phyloP scores from a whole-genome alignment of 2,888 invertebrate species.

The Pogonocherus hispidulus region DNA sequence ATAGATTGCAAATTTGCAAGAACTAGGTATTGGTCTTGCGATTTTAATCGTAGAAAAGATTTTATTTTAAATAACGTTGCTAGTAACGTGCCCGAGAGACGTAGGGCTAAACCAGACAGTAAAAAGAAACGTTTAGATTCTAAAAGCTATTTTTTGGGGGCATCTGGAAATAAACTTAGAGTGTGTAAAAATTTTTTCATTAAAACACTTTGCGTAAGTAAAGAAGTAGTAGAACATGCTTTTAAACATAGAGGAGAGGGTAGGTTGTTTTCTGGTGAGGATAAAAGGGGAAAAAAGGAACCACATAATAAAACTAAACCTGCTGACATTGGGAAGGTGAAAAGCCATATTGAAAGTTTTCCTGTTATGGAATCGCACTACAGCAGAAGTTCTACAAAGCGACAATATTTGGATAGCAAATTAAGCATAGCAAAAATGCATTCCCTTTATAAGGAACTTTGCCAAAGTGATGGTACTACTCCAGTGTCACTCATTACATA shows the following conservation, averaged over 20 bases:
- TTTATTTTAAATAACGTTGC: slow-evolving; percentile 39
- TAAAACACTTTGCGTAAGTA: slow-evolving; percentile 32
- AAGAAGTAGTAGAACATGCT: slow-evolving; percentile 44
- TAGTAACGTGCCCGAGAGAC: slow-evolving; percentile 36
- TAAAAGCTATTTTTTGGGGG: neutral
- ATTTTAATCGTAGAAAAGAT: slow-evolving; percentile 42
- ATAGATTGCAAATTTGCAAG: slow-evolving; percentile 20
- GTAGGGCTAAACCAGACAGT: slow-evolving; percentile 24
- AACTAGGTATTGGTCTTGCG: slow-evolving; percentile 35
- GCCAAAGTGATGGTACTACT: slow-evolving; percentile 35
- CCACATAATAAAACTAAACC: slow-evolving; percentile 46
- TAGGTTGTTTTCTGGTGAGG: slow-evolving; percentile 40
- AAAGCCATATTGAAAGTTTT: slow-evolving; percentile 48
- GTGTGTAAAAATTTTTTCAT: slow-evolving; percentile 29
- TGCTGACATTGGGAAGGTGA: slow-evolving; percentile 39
- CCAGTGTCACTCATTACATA: slow-evolving; percentile 40
- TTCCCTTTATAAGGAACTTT: slow-evolving; percentile 42
- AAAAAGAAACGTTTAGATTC: slow-evolving; percentile 13
- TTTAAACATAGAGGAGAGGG: slow-evolving; percentile 41
- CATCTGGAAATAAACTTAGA: neutral
- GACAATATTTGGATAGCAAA: slow-evolving; percentile 45
- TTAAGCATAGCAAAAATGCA: slow-evolving; percentile 47
- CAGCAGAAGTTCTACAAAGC: slow-evolving; percentile 39
- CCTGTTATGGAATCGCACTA: slow-evolving; percentile 48
- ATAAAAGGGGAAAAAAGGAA: slow-evolving; percentile 42